Evolutionary conservation across 2,888 invertebrate genomes (phyloP), one percentile per base, ranked within the genome.

Genomic region (Drosophila rubida): DNA sequence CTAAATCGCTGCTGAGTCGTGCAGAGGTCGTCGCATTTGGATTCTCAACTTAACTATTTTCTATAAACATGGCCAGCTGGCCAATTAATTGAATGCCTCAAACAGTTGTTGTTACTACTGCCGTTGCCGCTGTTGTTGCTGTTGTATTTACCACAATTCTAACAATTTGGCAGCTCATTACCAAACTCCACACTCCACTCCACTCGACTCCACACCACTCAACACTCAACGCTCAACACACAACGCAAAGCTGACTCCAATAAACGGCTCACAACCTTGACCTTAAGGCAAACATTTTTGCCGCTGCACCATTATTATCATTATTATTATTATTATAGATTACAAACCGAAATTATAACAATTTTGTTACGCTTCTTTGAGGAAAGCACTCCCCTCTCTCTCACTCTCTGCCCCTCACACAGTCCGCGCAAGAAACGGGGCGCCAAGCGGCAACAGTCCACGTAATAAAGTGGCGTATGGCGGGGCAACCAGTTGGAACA

Each of bases 351-450:
- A 88, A 86, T 88, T 78, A 83, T 86, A 83, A 86, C 81, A 85
- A 83, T 88, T 80, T 88, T 81, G 89, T 87, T 89, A 88, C 88
- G 89, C 83, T 81, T 89, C 78, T 89, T 87, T 88, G 77, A 88
- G 78, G 83, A 87, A 89, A 82, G 79, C 78, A n/a, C 60, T 2
- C 30, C 6, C 19, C 19, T 13, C 27, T 22, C 9, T 3, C 32
- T 7, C n/a, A n/a, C n/a, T n/a, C n/a, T n/a, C n/a, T 14, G 14
- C 23, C 4, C 7, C 11, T 23, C 30, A 8, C 2, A 13, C 7
- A n/a, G n/a, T n/a, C 48, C 8, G n/a, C 45, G 6, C 5, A 48
- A 50, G 50, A 48, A 63, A 48, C 51, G 16, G 30, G 54, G 61
- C 66, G 70, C 71, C 63, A 49, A 30, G 61, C 60, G 67, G 66